Evolutionary conservation across 2,797 vertebrate genomes (phyloP), one percentile per base, ranked within the genome.

Genomic region (Girardinus metallicus): DNA sequence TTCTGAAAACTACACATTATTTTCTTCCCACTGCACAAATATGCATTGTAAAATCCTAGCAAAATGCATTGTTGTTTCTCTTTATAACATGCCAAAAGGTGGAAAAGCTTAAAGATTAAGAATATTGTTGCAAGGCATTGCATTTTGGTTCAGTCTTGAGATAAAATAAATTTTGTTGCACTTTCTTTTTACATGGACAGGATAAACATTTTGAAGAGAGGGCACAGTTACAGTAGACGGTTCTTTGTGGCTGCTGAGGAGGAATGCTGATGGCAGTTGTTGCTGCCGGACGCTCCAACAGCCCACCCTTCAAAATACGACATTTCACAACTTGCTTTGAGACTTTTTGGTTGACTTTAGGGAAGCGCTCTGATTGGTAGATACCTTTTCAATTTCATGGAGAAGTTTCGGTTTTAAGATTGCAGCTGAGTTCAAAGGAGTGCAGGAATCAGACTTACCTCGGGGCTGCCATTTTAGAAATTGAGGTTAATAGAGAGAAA

Each of bases 341-440:
- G 60, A 13, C 43, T 36, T 47, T 11, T 80, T 73, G 44, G 74
- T 77, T 83, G 83, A 86, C 89, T 91, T 82, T 29, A 26, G 85
- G 88, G 85, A 85, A 66, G 68, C 5, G 62, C 84, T 87, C 87
- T 81, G 88, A 93, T 90, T 83, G 84, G 77, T 80, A 86, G 92
- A 91, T 93, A 92, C 86, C 90, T 90, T 94, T 89, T 85, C 44
- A 76, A 89, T 92, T 93, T 90, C 78, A 89, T 46, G 74, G 85
- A 18, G 23, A 82, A 75, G 85, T 90, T 93, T 88, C 73, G 72
- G 80, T 31, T 81, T 85, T 75, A 81, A 86, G 86, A 91, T 93
- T 93, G 87, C 83, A 51, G 81, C 15, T 34, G 75, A 92, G 92
- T 95, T 94, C 90, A 94, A 93, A 94, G 90, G 86, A 88, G 76